phyloP scores from a whole-genome alignment of 2,888 invertebrate genomes.

The Himalopsyche kuldschensis region DNA sequence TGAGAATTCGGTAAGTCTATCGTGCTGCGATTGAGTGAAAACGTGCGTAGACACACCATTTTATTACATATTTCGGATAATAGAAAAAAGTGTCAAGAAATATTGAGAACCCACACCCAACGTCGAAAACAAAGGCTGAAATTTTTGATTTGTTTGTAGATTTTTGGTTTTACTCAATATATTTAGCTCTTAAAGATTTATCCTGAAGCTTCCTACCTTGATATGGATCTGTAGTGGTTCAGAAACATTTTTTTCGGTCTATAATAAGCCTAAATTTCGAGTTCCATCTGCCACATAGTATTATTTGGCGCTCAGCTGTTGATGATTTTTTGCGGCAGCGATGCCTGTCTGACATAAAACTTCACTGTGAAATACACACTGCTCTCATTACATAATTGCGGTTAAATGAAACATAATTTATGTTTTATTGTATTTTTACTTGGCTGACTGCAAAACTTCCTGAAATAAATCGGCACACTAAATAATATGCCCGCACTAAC shows the following conservation, averaged over 20 bases:
- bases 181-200: neutral
- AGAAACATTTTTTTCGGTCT: neutral
- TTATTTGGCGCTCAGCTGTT: conserved; percentile 25
- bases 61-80: neutral
- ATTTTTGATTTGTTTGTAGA: neutral
- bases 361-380: neutral
- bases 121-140: neutral
- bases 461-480: no score
- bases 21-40: neutral
- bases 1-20: conserved; percentile 1
- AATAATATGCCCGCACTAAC: no score
- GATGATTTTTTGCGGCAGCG: conserved; percentile 2
- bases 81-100: neutral
- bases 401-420: no score
- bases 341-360: neutral
- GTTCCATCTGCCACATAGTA: conserved; percentile 28
- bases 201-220: neutral
- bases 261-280: neutral
- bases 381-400: no score
- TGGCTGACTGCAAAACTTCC: no score
- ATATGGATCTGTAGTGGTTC: neutral
- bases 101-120: neutral
- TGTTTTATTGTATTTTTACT: no score
- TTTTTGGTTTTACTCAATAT: neutral
- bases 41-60: neutral